Conservation (phyloP, 2,888 invertebrate species). For the Drosophila phalerata region DNA sequence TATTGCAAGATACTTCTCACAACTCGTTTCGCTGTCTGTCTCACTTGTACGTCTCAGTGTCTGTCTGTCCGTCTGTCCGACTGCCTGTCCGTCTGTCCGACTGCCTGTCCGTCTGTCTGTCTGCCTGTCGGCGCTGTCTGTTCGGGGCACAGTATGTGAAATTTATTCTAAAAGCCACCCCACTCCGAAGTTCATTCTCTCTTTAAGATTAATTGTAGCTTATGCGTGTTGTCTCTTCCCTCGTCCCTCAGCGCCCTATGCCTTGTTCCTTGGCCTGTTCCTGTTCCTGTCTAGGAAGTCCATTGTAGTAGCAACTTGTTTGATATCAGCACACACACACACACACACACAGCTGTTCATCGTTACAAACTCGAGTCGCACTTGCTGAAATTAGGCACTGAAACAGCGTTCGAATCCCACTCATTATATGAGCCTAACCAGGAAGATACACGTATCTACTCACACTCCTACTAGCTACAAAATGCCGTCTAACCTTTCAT, state of each 20-base stretch:
- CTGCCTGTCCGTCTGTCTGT: slow-evolving; percentile 2
- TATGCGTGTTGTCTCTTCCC: slow-evolving; percentile 64
- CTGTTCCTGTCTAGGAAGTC: slow-evolving; percentile 30
- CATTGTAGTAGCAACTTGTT: slow-evolving; percentile 72
- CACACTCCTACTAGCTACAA: slow-evolving; percentile 15
- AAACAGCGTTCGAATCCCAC: slow-evolving; percentile 35
- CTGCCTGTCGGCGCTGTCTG: slow-evolving; percentile 14
- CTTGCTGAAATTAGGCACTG: slow-evolving; percentile 61
- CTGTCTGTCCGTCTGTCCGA: slow-evolving; percentile 27
- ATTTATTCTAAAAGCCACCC: slow-evolving; percentile 71
- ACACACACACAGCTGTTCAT: slow-evolving; percentile 52
- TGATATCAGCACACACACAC: slow-evolving; percentile 57
- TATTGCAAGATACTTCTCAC: slow-evolving; percentile 51
- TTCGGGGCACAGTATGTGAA: slow-evolving; percentile 66
- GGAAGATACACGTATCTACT: slow-evolving; percentile 12
- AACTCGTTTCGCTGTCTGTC: slow-evolving; percentile 62
- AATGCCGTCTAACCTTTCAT: slow-evolving; percentile 60
- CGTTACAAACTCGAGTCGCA: slow-evolving; percentile 9
- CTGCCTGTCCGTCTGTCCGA: neutral
- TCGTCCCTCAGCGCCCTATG: slow-evolving; percentile 9
- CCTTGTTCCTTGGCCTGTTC: slow-evolving; percentile 25
- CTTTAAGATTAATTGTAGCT: slow-evolving; percentile 81
- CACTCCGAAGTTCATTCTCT: slow-evolving; percentile 37
- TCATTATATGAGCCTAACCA: slow-evolving; percentile 23
- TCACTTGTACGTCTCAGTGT: slow-evolving; percentile 47